These are phyloP conservation scores for Drosophila buzzatii DNA, from an alignment of 2,888 invertebrate species.

Conservation along the genomic window DNA sequence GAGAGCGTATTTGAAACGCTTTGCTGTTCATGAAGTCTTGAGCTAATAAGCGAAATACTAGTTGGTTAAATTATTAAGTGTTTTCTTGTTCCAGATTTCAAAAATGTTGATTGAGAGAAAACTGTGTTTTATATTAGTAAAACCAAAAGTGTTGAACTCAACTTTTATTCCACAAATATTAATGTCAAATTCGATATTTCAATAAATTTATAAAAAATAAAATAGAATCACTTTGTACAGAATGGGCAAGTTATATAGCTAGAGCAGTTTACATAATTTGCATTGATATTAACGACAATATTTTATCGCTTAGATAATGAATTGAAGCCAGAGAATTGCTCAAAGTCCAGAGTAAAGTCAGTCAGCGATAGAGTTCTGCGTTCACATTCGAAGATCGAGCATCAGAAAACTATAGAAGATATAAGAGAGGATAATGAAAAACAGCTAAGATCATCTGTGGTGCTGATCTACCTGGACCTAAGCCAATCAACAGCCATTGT, in stretches of 20 bases:
- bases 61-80: not conserved
- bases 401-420: not conserved
- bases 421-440: not conserved
- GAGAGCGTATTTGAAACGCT: not conserved
- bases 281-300: not conserved
- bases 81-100: not conserved
- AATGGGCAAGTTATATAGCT: not conserved
- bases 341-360: not conserved
- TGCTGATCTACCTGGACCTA: slow-evolving; percentile 5
- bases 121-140: not conserved
- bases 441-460: not conserved
- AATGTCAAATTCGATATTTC: not conserved
- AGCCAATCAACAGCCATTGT: not conserved
- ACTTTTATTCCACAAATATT: not conserved
- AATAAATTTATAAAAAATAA: not conserved
- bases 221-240: not conserved
- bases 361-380: not conserved
- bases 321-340: not conserved
- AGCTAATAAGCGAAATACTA: not conserved
- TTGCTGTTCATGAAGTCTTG: not conserved
- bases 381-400: not conserved
- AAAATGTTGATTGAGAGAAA: not conserved
- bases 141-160: not conserved
- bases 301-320: not conserved
- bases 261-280: not conserved